These are phyloP conservation scores for Ondatra zibethicus DNA, from an alignment of 2,113 vertebrate species.

Conservation along the genomic window DNA sequence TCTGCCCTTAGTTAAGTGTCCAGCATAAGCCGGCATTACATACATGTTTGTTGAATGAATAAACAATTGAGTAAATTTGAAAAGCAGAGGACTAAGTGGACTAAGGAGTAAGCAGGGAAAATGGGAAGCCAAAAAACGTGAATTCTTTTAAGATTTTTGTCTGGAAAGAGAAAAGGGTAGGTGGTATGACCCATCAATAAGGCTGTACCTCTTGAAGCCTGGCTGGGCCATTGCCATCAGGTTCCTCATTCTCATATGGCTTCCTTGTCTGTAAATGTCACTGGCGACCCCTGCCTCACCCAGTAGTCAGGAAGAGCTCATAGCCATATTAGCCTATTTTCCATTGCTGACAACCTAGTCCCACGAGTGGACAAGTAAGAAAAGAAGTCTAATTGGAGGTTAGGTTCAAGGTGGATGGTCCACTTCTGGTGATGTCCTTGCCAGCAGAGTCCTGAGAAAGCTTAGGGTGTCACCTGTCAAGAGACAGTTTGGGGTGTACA, in stretches of 20 bases:
- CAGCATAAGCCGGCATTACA: background rate
- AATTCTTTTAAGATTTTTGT: background rate
- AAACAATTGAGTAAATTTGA: too few relatives aligned
- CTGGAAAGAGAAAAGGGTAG: background rate
- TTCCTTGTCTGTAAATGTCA: background rate
- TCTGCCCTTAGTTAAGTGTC: background rate
- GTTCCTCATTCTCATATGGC: accelerated
- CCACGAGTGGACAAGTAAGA: background rate
- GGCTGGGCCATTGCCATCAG: background rate
- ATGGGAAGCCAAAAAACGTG: background rate
- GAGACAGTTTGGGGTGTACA: background rate
- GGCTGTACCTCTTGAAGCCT: background rate
- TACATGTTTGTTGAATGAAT: background rate
- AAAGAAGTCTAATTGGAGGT: background rate
- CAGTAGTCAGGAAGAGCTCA: background rate
- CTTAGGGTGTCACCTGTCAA: background rate
- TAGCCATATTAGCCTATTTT: background rate
- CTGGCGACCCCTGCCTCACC: background rate
- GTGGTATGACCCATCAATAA: accelerated
- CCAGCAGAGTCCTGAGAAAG: background rate
- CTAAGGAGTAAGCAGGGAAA: background rate
- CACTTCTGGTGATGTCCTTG: background rate
- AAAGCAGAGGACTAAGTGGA: background rate
- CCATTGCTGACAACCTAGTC: too few relatives aligned
- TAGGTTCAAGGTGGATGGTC: background rate